Evolutionary conservation across 2,113 vertebrate genomes (phyloP), one percentile per base, ranked within the genome.

Genomic region (Hemiprocne comata): DNA sequence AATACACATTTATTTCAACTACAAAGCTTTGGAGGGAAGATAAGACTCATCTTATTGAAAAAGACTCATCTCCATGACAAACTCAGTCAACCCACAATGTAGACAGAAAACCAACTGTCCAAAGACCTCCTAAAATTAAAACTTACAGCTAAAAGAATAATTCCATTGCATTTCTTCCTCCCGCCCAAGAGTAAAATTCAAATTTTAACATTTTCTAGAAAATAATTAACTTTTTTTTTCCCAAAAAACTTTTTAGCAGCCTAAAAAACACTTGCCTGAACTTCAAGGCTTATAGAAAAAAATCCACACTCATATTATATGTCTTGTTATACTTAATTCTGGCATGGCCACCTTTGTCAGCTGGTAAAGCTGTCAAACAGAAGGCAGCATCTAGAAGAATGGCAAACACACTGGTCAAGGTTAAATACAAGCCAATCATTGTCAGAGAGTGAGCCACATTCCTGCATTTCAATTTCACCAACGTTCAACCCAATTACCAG

Each of bases 331-430:
- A n/a, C 34, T 96, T 85, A 79, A 84, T 92, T 97, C 95, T 94
- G 89, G 89, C 67, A 93, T 7, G 23, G 85, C 72, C 93, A 54
- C 65, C 69, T 69, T 89, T 65, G 93, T 96, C 96, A 97, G 97
- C 97, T 96, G 94, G 90, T 73, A 66, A 94, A 95, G 61, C 92
- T 96, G 90, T 94, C 92, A 95, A 96, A 97, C 12, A 94, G 77
- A 93, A 94, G 73, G 79, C 90, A 90, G 25, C 94, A 88, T 74
- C 89, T 88, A 91, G 92, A 96, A 94, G 90, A 76, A 88, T 11
- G 48, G 95, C 96, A 98, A 96, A 96, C 95, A 96, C 96, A 80
- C 19, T 92, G 93, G 95, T 95, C 97, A 96, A 83, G 58, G 96
- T 96, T 96, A 97, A 91, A 93, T 17, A 74, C 74, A 93, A 97